Base-by-base conservation (phyloP, 2,797 vertebrate species). In the Streptopelia turtur region DNA sequence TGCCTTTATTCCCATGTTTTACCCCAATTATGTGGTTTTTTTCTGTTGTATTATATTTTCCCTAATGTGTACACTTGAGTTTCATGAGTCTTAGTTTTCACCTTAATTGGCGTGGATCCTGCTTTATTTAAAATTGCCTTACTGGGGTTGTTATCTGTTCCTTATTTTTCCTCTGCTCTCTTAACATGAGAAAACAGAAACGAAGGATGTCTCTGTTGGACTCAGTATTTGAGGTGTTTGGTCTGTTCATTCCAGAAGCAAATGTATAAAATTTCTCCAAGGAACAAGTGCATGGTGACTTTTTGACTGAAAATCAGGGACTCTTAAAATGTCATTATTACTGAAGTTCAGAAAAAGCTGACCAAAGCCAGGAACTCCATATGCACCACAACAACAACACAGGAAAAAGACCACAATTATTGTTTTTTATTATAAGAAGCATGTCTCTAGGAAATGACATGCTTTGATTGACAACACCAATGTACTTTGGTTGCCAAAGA, bases 21-120 rank as follows among this genome's bases (percentile, higher is more conserved):
- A 61, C 5, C 35, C 18, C 6, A 15, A 0, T 84, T 68, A 24
- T 5, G 4, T 61, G 37, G 35, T 9, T 45, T 3, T 0, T 56
- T 83, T 68, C 5, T 64, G 16, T 50, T 74, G 25, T 57, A 20
- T 84, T 66, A 7, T n/a, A 16, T 72, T 59, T 83, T 69, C 30
- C 22, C 16, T 56, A 33, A 33, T 1, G 3, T 57, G 20, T 69
- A 35, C 5, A 4, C n/a, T 90, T 81, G 60, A 13, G 15, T 74
- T 56, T 70, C 60, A 18, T 41, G n/a, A 66, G 7, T 39, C 30
- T 65, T 84, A 74, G 52, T 87, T 92, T 78, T 81, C 50, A 33
- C 31, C 88, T 88, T 23, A 52, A 64, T 77, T 59, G 59, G 20
- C 21, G n/a, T 39, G 18, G 35, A 23, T 83, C 33, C 66, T 75